Evolutionary conservation across 35 echinoderm and acorn worm genomes (phyloP).

Genomic region (Ophiothrix spiculata): DNA sequence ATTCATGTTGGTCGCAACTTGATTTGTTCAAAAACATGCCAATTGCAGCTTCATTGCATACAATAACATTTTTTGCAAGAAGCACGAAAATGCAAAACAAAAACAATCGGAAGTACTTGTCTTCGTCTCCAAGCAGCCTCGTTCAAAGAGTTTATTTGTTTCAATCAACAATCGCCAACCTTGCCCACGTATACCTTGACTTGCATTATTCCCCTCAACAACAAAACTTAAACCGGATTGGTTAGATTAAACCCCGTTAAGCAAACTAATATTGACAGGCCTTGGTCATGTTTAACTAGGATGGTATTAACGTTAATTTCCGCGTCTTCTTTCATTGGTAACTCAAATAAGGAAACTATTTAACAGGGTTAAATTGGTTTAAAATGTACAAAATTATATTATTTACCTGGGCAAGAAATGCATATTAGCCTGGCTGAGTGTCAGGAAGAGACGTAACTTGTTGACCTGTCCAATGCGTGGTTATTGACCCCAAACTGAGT

Average conservation of each 20-base stretch:
- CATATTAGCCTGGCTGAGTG: background rate
- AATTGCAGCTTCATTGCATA: no score
- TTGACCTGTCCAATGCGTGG: background rate
- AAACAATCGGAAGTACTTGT: no score
- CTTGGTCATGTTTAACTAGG: background rate
- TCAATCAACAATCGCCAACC: background rate
- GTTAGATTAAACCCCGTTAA: constrained; percentile 8
- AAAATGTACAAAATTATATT: constrained; percentile 12
- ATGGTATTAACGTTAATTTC: constrained; percentile 2
- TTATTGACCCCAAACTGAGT: background rate
- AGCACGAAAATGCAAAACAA: no score
- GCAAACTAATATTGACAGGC: background rate
- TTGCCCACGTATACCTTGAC: background rate
- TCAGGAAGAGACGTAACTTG: background rate
- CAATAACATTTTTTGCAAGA: no score
- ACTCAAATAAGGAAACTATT: background rate
- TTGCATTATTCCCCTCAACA: background rate
- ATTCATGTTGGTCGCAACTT: no score
- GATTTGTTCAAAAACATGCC: no score
- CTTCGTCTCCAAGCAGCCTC: no score
- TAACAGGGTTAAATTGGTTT: constrained; percentile 4
- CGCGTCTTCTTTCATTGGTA: background rate
- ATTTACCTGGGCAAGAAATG: constrained; percentile 5
- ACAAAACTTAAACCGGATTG: background rate
- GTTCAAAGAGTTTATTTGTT: no score